phyloP scores from a whole-genome alignment of 2,113 vertebrate species.

The Stegostoma tigrinum region DNA sequence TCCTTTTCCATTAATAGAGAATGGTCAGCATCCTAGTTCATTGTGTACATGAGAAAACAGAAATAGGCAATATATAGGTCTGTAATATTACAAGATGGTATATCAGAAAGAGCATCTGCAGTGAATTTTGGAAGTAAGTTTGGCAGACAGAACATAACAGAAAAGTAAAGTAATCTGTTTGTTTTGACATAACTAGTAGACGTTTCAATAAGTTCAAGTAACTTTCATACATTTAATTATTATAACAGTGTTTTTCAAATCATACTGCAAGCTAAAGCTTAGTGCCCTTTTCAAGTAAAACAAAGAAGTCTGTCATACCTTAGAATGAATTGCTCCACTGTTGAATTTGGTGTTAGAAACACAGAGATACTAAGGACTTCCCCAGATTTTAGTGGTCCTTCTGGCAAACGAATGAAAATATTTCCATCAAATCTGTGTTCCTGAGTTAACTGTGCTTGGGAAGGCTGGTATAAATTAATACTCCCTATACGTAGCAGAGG shows the following conservation, averaged over 20 bases:
- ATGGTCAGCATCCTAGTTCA: constrained; percentile 9
- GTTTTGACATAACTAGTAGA: not conserved
- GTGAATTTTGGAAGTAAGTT: not conserved
- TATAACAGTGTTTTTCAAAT: not conserved
- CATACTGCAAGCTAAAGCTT: not conserved
- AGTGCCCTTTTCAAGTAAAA: not conserved
- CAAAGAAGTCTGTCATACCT: constrained; percentile 57
- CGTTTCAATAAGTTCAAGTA: not conserved
- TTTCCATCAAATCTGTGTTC: constrained; percentile 85
- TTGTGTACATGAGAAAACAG: not conserved
- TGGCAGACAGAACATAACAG: not conserved
- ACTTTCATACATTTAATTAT: not conserved
- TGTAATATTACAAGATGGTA: not conserved
- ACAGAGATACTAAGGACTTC: constrained; percentile 82
- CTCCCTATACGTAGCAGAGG: constrained; percentile 90
- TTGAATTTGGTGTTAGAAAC: constrained; percentile 83
- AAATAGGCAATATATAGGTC: not conserved
- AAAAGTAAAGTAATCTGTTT: not conserved
- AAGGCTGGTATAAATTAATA: constrained; percentile 80
- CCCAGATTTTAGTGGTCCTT: constrained; percentile 78
- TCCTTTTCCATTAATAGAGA: not conserved
- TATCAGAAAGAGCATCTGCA: not conserved
- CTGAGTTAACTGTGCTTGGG: constrained; percentile 65
- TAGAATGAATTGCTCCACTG: constrained; percentile 87
- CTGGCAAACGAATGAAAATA: constrained; percentile 81